These are phyloP conservation scores for Pterostichus niger DNA, from an alignment of 2,888 invertebrate genomes.

Conservation along the genomic window DNA sequence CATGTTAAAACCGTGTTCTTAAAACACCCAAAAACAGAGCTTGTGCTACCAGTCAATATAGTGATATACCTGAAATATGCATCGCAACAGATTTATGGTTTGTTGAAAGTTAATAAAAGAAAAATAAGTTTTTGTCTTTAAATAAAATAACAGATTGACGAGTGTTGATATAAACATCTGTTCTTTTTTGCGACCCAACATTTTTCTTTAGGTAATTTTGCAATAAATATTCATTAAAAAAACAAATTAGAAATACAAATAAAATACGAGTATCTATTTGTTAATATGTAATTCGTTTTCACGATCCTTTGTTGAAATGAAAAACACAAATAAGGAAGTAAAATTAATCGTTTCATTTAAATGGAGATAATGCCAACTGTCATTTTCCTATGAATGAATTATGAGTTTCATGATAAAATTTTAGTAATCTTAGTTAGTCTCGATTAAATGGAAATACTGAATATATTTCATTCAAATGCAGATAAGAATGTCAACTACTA, in stretches of 20 bases:
- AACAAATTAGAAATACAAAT: neutral
- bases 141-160: too few species aligned
- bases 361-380: neutral
- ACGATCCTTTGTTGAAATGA: neutral
- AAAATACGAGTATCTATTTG: neutral
- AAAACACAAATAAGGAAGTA: slow-evolving; percentile 23
- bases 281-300: neutral
- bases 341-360: slow-evolving; percentile 11
- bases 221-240: neutral
- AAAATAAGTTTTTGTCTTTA: too few species aligned
- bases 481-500: neutral
- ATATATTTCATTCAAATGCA: neutral
- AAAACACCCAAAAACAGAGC: too few species aligned
- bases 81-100: too few species aligned
- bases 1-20: too few species aligned
- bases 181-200: neutral
- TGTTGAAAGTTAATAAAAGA: too few species aligned
- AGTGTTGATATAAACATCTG: neutral
- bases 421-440: too few species aligned
- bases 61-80: too few species aligned
- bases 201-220: neutral
- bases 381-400: neutral
- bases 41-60: too few species aligned
- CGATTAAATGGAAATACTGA: too few species aligned
- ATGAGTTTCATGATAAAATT: too few species aligned